A percentile compares a stretch with the other conserved stretches of the same genome.
Evolutionary conservation across 2,888 invertebrate species (phyloP).

Genomic region (Mythimna lalbum): DNA sequence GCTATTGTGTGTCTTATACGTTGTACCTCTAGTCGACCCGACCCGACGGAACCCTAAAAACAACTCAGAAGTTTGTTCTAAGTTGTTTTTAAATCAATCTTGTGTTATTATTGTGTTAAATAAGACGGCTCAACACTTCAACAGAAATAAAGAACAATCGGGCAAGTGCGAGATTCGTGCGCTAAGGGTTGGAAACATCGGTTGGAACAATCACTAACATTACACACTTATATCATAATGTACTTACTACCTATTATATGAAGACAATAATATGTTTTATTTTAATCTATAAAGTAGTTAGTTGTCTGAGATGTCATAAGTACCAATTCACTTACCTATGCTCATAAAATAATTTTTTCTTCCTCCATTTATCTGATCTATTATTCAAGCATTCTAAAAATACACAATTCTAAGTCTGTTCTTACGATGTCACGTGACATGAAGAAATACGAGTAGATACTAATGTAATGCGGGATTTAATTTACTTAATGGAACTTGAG

Average conservation of each 20-base stretch:
- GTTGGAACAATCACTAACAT: too few species aligned
- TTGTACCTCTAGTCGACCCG: too few species aligned
- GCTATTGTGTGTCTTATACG: too few species aligned
- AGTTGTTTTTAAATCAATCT: constrained; percentile 30
- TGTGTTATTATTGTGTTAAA: constrained; percentile 6
- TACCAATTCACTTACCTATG: too few species aligned
- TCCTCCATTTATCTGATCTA: constrained; percentile 1
- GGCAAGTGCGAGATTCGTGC: too few species aligned
- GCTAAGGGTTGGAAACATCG: too few species aligned
- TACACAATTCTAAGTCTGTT: neutral
- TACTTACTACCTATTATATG: too few species aligned
- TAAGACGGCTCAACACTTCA: neutral
- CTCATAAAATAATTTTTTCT: too few species aligned
- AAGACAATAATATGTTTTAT: too few species aligned
- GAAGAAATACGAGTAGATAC: neutral
- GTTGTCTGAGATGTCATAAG: too few species aligned
- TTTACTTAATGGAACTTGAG: constrained; percentile 40
- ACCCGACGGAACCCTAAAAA: constrained; percentile 4
- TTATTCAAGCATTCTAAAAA: constrained; percentile 1
- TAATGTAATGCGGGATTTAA: constrained; percentile 21
- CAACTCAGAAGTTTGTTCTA: neutral
- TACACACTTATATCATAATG: too few species aligned
- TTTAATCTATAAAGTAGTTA: too few species aligned
- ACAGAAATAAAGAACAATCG: neutral
- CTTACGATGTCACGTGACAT: constrained; percentile 1